Conservation (phyloP, 2,888 invertebrate species). For the Tetrapedia diversipes region DNA sequence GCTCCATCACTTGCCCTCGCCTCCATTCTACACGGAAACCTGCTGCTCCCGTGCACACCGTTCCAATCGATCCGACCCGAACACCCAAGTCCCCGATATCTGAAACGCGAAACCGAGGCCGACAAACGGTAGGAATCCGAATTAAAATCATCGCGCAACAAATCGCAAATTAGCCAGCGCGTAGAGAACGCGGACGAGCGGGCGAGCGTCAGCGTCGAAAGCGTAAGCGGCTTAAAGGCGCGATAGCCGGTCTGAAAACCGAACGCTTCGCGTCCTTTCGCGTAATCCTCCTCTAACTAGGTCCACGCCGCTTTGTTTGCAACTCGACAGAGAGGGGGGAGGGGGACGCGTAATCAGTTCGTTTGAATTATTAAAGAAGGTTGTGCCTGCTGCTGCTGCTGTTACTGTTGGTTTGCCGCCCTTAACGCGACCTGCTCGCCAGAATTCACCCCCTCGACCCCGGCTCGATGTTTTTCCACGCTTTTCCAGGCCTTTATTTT, state of each 20-base stretch:
- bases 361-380: constrained; percentile 60
- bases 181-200: constrained; percentile 12
- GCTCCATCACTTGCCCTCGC: no score
- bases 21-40: no score
- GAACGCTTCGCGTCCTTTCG: constrained; percentile 45
- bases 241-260: constrained; percentile 58
- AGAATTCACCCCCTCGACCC: constrained; percentile 26
- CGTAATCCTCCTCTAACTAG: constrained; percentile 58
- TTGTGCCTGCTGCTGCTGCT: no score
- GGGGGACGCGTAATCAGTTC: constrained; percentile 46
- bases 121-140: not conserved
- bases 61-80: no score
- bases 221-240: constrained; percentile 61
- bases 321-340: no score
- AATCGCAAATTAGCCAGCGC: constrained; percentile 19
- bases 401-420: no score
- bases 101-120: no score
- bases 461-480: constrained; percentile 5
- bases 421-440: not conserved
- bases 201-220: constrained; percentile 33
- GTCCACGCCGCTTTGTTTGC: constrained; percentile 32
- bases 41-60: no score
- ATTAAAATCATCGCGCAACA: constrained; percentile 21
- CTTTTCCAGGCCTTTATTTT: constrained; percentile 9
- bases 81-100: no score